Evolutionary conservation across 2,113 vertebrate genomes (phyloP).

Genomic region (Dasypus novemcinctus): DNA sequence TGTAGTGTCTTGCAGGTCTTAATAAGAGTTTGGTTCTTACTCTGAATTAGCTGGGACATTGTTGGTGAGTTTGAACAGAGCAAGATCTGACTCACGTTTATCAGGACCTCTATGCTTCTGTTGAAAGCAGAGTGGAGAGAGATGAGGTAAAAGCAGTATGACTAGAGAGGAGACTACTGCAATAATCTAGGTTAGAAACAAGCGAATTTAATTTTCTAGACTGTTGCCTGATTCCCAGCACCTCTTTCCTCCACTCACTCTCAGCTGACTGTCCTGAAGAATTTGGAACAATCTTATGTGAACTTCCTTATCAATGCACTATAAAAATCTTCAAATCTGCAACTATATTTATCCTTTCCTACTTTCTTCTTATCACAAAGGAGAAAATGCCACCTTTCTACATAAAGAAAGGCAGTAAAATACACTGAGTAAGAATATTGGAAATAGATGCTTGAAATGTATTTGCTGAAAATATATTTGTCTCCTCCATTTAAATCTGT

Average conservation of each 20-base stretch:
- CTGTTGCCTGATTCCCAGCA: not conserved
- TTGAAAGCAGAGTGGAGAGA: not conserved
- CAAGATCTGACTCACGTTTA: not conserved
- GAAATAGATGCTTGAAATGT: not conserved
- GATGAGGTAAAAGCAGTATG: not conserved
- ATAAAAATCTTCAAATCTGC: not conserved
- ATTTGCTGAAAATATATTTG: not conserved
- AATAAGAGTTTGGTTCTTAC: not conserved
- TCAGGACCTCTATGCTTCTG: not conserved
- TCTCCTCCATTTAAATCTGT: not conserved
- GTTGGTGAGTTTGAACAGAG: not conserved
- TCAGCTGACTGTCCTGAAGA: not conserved
- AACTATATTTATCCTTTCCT: not conserved
- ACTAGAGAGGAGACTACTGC: not conserved
- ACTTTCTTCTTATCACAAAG: not conserved
- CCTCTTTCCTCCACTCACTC: not conserved
- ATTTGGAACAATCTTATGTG: not conserved
- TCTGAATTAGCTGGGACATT: not conserved
- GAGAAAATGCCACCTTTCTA: not conserved
- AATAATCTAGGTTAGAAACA: not conserved
- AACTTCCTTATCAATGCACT: not conserved
- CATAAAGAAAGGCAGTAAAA: not conserved
- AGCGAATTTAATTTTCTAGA: not conserved
- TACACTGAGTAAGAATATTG: not conserved
- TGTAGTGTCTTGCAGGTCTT: not conserved